A percentile compares a stretch with the other conserved stretches of the same genome.
Evolutionary conservation across 2,113 vertebrate genomes (phyloP).

Genomic region (Mixornis gularis): DNA sequence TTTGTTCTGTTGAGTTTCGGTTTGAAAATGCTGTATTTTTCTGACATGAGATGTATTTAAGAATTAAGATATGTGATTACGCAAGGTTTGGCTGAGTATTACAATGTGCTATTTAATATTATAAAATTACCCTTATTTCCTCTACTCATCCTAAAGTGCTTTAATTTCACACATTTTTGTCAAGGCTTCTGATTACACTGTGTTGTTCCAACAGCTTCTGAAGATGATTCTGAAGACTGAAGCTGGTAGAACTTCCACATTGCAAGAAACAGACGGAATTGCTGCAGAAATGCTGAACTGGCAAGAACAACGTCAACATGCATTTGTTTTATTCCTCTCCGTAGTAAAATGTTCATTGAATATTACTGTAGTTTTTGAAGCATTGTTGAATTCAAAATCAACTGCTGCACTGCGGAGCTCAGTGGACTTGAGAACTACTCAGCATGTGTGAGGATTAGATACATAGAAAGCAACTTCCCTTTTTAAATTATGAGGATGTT

Average conservation of each 20-base stretch:
- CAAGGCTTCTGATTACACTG: conserved; percentile 45
- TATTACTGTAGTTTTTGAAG: conserved; percentile 50
- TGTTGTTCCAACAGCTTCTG: conserved; percentile 79
- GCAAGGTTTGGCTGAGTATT: neutral
- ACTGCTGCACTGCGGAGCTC: conserved; percentile 56
- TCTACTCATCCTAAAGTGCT: neutral
- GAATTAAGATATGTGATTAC: neutral
- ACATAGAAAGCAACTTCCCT: conserved; percentile 53
- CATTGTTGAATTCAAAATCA: conserved; percentile 61
- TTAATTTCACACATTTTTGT: neutral
- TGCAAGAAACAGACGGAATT: conserved; percentile 38
- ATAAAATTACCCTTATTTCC: neutral
- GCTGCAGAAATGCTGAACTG: conserved; percentile 66
- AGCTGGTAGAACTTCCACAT: conserved; percentile 65
- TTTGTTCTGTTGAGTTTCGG: neutral
- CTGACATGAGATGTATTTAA: neutral
- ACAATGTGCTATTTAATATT: neutral
- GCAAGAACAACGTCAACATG: conserved; percentile 39
- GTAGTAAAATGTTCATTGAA: conserved; percentile 57
- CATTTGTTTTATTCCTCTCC: conserved; percentile 51
- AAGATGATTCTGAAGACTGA: conserved; percentile 84
- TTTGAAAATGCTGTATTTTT: neutral
- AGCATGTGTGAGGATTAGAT: conserved; percentile 37
- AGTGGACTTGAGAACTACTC: conserved; percentile 47
- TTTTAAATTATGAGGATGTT: conserved; percentile 57